Evolutionary conservation across 2,113 vertebrate species (phyloP).

Genomic region (Stercorarius parasiticus): DNA sequence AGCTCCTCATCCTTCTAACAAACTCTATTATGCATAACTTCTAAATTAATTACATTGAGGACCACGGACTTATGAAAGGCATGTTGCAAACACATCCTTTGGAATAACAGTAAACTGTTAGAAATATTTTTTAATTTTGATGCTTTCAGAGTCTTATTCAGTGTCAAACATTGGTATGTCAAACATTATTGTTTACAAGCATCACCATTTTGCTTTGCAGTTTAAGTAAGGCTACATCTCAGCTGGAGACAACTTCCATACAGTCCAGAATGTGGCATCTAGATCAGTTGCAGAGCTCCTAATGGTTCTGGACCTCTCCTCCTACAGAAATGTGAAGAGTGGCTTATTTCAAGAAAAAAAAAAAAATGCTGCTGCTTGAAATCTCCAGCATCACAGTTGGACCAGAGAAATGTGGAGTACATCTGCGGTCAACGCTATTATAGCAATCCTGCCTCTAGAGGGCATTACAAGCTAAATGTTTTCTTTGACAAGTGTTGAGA

Average conservation of each 20-base stretch:
- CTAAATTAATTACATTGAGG: neutral
- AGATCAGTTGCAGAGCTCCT: neutral
- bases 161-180: neutral
- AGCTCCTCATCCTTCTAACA: neutral
- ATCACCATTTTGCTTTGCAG: neutral
- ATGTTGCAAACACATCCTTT: neutral
- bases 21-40: neutral
- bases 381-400: neutral
- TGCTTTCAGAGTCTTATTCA: neutral
- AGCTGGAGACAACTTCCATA: neutral
- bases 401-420: neutral
- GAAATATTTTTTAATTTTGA: neutral
- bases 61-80: fast-evolving
- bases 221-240: neutral
- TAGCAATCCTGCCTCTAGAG: constrained; percentile 53
- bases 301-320: neutral
- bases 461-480: constrained; percentile 63
- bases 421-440: neutral
- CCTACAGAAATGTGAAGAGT: neutral
- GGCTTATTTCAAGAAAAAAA: neutral
- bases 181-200: neutral
- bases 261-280: neutral
- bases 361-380: neutral
- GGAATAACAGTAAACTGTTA: neutral
- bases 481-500: neutral